Percentiles rank a stretch among this genome's conserved stretches.
These are phyloP conservation scores for Drosophila sordidapex DNA, from an alignment of 2,888 invertebrate genomes.

Conservation along the genomic window DNA sequence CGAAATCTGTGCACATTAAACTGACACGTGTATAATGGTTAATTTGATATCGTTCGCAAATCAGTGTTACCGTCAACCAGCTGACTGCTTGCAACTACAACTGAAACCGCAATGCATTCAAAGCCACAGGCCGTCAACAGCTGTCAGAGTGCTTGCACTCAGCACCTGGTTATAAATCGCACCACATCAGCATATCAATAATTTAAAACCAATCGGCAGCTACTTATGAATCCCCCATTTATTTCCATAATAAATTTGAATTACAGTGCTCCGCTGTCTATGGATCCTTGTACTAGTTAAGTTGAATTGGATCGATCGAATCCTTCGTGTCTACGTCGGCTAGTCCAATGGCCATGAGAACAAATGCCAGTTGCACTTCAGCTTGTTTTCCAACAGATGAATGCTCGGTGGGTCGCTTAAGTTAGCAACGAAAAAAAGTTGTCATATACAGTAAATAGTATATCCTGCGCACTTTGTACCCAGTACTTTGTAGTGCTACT, in stretches of 20 bases:
- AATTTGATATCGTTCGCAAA: constrained; percentile 3
- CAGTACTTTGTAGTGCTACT: background rate
- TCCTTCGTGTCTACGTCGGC: background rate
- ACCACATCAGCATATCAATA: constrained; percentile 19
- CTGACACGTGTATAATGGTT: background rate
- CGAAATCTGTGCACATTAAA: background rate
- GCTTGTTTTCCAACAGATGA: constrained; percentile 4
- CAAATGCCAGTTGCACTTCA: background rate
- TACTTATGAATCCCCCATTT: background rate
- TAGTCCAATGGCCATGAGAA: constrained; percentile 2
- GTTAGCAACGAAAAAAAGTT: background rate
- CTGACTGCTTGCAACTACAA: constrained; percentile 14
- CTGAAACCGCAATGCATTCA: constrained; percentile 9
- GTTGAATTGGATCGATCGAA: background rate
- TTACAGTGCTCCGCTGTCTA: background rate
- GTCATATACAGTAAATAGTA: background rate
- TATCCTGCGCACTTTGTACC: background rate
- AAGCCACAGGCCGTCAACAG: background rate
- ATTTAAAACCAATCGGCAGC: constrained; percentile 5
- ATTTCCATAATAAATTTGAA: constrained; percentile 3
- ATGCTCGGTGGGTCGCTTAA: background rate
- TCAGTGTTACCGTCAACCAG: constrained; percentile 12
- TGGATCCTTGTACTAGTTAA: background rate
- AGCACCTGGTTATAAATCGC: constrained; percentile 5
- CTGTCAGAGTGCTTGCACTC: background rate